phyloP scores from a whole-genome alignment of 2,888 invertebrate species.

The Nezara viridula region DNA sequence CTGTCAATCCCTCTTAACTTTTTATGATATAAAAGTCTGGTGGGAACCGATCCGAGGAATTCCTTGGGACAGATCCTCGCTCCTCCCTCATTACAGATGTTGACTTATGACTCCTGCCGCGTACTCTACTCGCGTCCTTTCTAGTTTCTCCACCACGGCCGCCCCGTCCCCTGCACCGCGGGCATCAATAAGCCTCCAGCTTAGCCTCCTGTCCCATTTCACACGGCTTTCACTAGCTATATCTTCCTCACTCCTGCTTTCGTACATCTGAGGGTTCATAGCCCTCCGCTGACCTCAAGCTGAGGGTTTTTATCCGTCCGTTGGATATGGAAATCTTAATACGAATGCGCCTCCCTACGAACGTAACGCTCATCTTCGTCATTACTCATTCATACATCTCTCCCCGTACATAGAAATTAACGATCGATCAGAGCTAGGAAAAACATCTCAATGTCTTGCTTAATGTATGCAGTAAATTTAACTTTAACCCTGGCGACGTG shows the following conservation, averaged over 20 bases:
- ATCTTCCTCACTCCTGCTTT: conserved; percentile 48
- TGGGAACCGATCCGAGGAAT: background rate
- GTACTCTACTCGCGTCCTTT: background rate
- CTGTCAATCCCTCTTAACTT: too few relatives aligned
- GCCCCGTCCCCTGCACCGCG: conserved; percentile 8
- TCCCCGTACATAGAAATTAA: background rate
- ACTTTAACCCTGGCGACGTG: background rate
- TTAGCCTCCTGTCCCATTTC: conserved; percentile 20
- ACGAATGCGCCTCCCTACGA: background rate
- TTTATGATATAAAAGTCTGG: too few relatives aligned
- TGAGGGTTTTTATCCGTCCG: background rate
- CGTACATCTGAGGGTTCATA: conserved; percentile 34
- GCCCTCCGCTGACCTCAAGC: background rate
- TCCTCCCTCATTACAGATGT: background rate
- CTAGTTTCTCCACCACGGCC: conserved; percentile 11
- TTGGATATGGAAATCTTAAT: background rate
- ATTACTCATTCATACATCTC: conserved; percentile 5
- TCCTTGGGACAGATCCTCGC: background rate
- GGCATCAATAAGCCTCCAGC: conserved; percentile 29
- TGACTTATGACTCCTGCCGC: background rate
- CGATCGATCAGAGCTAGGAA: background rate
- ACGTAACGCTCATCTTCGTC: background rate
- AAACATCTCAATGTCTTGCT: background rate
- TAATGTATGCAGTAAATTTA: background rate
- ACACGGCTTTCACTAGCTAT: conserved; percentile 40